Conservation (phyloP, 1,140 invertebrate species). For the Drosophila parvula region DNA sequence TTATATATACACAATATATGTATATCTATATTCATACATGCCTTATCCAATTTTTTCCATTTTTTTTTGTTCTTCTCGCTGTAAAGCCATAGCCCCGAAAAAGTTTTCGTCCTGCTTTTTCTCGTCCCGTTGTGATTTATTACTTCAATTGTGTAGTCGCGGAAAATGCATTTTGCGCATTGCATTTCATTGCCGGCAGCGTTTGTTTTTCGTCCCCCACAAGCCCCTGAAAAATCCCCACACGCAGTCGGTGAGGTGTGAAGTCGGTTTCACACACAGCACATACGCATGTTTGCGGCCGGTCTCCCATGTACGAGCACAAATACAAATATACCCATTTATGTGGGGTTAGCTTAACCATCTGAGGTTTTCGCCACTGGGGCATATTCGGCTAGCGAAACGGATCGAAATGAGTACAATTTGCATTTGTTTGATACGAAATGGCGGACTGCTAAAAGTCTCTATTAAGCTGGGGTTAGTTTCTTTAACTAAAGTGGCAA, state of each 20-base stretch:
- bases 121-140: conserved; percentile 62
- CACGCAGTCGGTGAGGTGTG: conserved; percentile 60
- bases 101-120: conserved; percentile 20
- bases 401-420: conserved; percentile 1
- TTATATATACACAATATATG: neutral
- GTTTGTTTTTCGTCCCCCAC: conserved; percentile 56
- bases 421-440: neutral
- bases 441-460: too few species aligned
- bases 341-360: conserved; percentile 30
- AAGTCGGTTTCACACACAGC: conserved; percentile 65
- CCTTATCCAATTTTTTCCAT: conserved; percentile 49
- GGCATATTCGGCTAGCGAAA: conserved; percentile 7
- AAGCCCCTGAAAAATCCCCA: neutral
- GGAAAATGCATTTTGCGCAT: conserved; percentile 81
- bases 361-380: conserved; percentile 12
- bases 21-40: conserved; percentile 46
- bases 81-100: conserved; percentile 41
- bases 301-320: conserved; percentile 8
- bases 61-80: conserved; percentile 35
- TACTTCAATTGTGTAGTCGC: conserved; percentile 81
- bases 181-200: conserved; percentile 77
- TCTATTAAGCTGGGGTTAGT: too few species aligned
- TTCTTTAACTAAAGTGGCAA: too few species aligned
- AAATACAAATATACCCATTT: conserved; percentile 30
- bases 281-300: conserved; percentile 66